phyloP scores from a whole-genome alignment of 2,113 vertebrate genomes.

The Neolamprologus sp. region DNA sequence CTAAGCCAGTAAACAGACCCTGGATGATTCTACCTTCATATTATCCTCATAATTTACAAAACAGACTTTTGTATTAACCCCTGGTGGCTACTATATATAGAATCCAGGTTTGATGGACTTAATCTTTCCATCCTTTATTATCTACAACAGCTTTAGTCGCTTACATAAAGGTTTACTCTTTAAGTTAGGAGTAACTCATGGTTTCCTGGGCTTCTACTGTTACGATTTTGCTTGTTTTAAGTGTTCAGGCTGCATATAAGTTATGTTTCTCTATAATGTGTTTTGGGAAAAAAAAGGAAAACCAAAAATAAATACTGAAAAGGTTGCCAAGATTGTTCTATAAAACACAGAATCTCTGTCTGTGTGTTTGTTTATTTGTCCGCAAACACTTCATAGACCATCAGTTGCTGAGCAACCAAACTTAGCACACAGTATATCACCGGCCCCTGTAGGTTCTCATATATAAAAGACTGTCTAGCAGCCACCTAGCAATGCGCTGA shows the following conservation, averaged over 20 bases:
- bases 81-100: not conserved
- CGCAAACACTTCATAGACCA: not conserved
- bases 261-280: not conserved
- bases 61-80: not conserved
- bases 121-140: not conserved
- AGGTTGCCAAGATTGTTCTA: rapidly evolving
- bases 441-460: rapidly evolving
- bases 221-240: not conserved
- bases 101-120: not conserved
- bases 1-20: not conserved
- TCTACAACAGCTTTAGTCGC: not conserved
- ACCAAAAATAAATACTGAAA: not conserved
- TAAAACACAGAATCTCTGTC: not conserved
- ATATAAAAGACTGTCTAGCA: not conserved
- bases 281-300: rapidly evolving
- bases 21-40: not conserved
- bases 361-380: not conserved
- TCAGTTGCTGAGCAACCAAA: not conserved
- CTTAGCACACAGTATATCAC: rapidly evolving
- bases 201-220: not conserved
- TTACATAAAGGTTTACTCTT: not conserved
- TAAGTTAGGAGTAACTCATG: rapidly evolving
- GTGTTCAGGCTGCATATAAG: rapidly evolving
- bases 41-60: not conserved
- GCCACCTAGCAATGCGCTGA: not conserved